phyloP scores from a whole-genome alignment of 2,113 vertebrate species.

The Microcebus murinus region DNA sequence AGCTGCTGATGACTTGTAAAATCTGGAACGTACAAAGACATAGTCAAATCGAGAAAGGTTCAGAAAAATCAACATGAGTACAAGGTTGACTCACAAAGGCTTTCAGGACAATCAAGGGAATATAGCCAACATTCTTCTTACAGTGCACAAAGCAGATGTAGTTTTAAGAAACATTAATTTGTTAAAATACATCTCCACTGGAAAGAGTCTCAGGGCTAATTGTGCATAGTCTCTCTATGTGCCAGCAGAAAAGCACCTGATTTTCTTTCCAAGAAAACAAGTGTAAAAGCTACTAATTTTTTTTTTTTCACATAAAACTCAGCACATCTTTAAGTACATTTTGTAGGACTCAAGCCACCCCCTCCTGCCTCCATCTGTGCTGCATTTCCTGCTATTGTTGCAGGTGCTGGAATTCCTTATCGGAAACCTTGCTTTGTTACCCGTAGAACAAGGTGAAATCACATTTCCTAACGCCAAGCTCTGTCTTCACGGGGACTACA shows the following conservation, averaged over 20 bases:
- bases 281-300: background rate
- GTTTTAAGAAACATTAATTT: background rate
- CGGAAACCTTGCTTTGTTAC: constrained; percentile 26
- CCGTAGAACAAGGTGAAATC: constrained; percentile 6
- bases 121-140: background rate
- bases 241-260: background rate
- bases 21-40: background rate
- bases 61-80: background rate
- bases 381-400: background rate
- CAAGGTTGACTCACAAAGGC: background rate
- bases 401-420: background rate
- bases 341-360: background rate
- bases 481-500: background rate
- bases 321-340: background rate
- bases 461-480: background rate
- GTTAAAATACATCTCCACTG: background rate
- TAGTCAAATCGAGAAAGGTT: background rate
- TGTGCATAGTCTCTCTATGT: background rate
- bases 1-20: background rate
- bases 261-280: background rate
- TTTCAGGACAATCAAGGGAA: background rate
- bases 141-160: background rate
- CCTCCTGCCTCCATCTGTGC: background rate
- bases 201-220: background rate
- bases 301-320: background rate